Evolutionary conservation across 1,140 invertebrate genomes (phyloP).

Genomic region (Charaxes varanes): DNA sequence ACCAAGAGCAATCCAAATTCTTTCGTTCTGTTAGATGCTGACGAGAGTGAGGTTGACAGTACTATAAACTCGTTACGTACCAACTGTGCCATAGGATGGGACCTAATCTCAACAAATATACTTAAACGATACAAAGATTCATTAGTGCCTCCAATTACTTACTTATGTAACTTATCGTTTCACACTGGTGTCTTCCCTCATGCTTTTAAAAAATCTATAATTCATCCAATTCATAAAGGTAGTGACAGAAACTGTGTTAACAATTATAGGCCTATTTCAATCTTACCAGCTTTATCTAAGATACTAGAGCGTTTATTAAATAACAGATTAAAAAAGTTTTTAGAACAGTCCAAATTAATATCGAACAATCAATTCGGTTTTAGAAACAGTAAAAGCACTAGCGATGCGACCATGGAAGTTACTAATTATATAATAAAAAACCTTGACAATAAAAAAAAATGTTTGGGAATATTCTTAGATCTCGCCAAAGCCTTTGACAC

Average conservation of each 20-base stretch:
- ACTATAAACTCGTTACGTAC: background rate
- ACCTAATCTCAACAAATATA: slow-evolving; percentile 9
- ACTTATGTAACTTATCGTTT: slow-evolving; percentile 15
- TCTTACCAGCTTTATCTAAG: slow-evolving; percentile 12
- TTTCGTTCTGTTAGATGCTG: background rate
- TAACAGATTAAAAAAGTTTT: slow-evolving; percentile 9
- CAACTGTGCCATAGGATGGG: slow-evolving; percentile 8
- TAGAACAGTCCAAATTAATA: slow-evolving; percentile 10
- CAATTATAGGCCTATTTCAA: slow-evolving; percentile 16
- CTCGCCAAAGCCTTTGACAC: slow-evolving; percentile 23
- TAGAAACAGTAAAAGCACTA: slow-evolving; percentile 8
- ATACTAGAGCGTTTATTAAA: slow-evolving; percentile 19
- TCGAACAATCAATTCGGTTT: slow-evolving; percentile 13
- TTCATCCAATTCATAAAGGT: slow-evolving; percentile 12
- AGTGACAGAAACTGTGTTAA: slow-evolving; percentile 4
- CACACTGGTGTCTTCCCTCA: slow-evolving; percentile 1
- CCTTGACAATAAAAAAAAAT: slow-evolving; percentile 6
- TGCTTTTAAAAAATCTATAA: slow-evolving; percentile 10
- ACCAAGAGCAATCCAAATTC: background rate
- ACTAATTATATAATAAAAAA: slow-evolving; percentile 8
- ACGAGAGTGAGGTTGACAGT: background rate
- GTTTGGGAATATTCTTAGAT: slow-evolving; percentile 18
- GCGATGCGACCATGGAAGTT: slow-evolving; percentile 7
- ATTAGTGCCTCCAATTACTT: slow-evolving; percentile 8
- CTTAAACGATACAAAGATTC: slow-evolving; percentile 8